phyloP scores from a whole-genome alignment of 2,888 invertebrate genomes.

The Cyclophora albipunctata region DNA sequence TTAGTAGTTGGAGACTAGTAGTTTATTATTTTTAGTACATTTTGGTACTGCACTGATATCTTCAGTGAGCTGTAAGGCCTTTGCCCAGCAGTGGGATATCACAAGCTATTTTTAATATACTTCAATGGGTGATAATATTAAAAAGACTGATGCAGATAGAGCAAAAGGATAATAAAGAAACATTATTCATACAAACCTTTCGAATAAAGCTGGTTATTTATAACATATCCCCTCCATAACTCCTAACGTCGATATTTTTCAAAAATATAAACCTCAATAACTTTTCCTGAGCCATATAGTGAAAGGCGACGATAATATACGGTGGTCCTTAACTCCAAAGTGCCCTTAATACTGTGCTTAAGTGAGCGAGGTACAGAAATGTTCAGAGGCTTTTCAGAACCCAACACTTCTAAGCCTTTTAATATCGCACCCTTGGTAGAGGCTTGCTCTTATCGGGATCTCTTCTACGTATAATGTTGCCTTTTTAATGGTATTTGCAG shows the following conservation, averaged over 20 bases:
- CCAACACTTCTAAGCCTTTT: slow-evolving; percentile 72
- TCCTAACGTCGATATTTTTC: neutral
- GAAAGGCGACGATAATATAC: slow-evolving; percentile 62
- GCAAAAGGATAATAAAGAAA: too few species aligned
- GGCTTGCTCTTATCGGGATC: slow-evolving; percentile 48
- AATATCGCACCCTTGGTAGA: slow-evolving; percentile 60
- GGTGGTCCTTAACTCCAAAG: slow-evolving; percentile 58
- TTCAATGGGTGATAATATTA: too few species aligned
- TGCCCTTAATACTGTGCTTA: slow-evolving; percentile 73
- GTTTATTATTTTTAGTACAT: too few species aligned
- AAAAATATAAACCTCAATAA: slow-evolving; percentile 18
- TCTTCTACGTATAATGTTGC: slow-evolving; percentile 41
- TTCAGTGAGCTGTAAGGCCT: too few species aligned
- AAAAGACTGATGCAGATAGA: too few species aligned
- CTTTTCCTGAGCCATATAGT: slow-evolving; percentile 30
- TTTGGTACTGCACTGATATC: too few species aligned
- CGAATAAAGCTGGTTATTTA: too few species aligned
- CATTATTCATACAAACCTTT: too few species aligned
- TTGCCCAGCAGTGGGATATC: too few species aligned
- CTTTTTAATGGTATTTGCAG: slow-evolving; percentile 52
- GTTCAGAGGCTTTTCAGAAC: slow-evolving; percentile 67
- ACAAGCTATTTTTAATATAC: too few species aligned
- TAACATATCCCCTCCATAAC: too few species aligned
- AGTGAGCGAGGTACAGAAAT: slow-evolving; percentile 69
- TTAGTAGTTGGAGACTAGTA: too few species aligned